phyloP scores from a whole-genome alignment of 2,888 invertebrate species.

The Rhamnusium bicolor region DNA sequence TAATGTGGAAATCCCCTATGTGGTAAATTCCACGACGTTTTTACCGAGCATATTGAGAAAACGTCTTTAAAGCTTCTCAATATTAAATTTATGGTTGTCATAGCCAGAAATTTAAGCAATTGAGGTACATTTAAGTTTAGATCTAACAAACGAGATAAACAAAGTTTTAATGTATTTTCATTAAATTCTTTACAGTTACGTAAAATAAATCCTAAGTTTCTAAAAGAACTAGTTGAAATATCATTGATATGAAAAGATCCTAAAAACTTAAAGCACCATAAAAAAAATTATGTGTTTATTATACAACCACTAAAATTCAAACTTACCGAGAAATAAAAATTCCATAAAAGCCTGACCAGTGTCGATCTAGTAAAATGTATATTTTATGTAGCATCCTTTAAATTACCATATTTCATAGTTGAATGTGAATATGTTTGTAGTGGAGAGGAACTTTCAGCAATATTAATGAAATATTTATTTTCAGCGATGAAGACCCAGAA shows the following conservation, averaged over 20 bases:
- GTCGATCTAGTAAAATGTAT: background rate
- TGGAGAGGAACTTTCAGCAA: background rate
- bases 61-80: no score
- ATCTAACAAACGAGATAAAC: no score
- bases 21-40: no score
- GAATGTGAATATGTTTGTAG: background rate
- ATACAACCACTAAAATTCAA: background rate
- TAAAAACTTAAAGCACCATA: background rate
- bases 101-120: no score
- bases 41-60: no score
- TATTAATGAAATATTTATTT: conserved; percentile 31
- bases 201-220: no score
- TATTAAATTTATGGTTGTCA: no score
- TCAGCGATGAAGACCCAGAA: conserved; percentile 57
- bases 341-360: background rate
- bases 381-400: background rate
- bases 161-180: no score
- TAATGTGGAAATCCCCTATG: no score
- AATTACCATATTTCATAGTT: conserved; percentile 1
- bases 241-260: background rate
- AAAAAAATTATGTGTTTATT: background rate
- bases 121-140: no score
- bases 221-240: no score
- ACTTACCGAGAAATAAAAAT: background rate
- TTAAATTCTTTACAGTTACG: no score